These are phyloP conservation scores for Paracanthobrama guichenoti DNA, from an alignment of 2,113 vertebrate species.

Conservation along the genomic window DNA sequence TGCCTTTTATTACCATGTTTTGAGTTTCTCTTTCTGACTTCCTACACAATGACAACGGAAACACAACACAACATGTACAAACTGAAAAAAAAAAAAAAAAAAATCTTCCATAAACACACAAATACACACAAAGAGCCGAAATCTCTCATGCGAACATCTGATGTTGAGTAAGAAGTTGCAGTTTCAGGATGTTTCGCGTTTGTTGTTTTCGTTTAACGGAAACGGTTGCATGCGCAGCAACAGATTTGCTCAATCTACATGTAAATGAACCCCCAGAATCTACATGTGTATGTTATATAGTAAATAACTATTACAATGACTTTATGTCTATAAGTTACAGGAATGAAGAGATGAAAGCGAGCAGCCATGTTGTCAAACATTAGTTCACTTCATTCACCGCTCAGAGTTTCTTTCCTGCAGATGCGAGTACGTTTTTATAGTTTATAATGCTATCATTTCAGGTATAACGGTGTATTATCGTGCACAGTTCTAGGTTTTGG, in stretches of 20 bases:
- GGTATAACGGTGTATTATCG: neutral
- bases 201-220: constrained; percentile 12
- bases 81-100: neutral
- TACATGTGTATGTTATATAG: no score
- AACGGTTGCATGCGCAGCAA: neutral
- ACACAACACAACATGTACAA: neutral
- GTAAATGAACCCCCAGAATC: neutral
- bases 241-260: neutral
- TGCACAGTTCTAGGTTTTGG: neutral
- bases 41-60: neutral
- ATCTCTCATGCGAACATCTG: neutral
- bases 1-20: neutral
- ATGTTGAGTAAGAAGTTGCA: neutral
- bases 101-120: neutral
- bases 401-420: constrained; percentile 27
- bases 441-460: neutral
- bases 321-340: constrained; percentile 21
- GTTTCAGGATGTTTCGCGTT: neutral
- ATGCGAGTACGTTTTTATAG: neutral
- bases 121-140: neutral
- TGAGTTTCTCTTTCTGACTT: constrained; percentile 22
- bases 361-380: constrained; percentile 54
- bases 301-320: neutral
- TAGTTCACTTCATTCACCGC: neutral
- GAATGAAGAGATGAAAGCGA: constrained; percentile 32